Evolutionary conservation across 2,888 invertebrate genomes (phyloP).

Genomic region (Alviniconcha strummeri): DNA sequence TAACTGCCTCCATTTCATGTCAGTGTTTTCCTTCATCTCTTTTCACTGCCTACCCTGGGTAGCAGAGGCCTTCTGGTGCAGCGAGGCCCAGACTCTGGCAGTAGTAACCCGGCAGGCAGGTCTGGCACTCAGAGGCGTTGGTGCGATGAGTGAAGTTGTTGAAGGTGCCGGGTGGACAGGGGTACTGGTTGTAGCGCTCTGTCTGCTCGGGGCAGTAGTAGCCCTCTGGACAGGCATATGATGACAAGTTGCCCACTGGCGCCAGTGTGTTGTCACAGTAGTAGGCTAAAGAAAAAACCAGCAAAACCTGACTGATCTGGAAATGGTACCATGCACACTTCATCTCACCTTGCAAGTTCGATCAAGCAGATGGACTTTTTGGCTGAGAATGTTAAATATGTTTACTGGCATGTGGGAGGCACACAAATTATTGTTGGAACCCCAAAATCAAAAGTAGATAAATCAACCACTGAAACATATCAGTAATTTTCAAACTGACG

Average conservation of each 20-base stretch:
- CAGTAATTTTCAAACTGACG: too few relatives aligned
- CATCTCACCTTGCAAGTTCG: too few relatives aligned
- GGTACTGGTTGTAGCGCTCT: constrained; percentile 56
- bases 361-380: too few relatives aligned
- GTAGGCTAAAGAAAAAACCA: constrained; percentile 51
- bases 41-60: constrained; percentile 60
- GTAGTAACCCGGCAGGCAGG: constrained; percentile 67
- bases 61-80: constrained; percentile 67
- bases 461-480: too few relatives aligned
- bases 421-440: too few relatives aligned
- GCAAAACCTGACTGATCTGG: background rate
- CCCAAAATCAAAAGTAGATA: too few relatives aligned
- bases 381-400: too few relatives aligned
- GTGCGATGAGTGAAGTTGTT: constrained; percentile 61
- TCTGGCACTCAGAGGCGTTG: constrained; percentile 59
- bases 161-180: constrained; percentile 68
- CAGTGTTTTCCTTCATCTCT: too few relatives aligned
- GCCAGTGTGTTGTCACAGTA: constrained; percentile 63
- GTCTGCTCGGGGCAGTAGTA: constrained; percentile 64
- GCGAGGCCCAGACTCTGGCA: constrained; percentile 66
- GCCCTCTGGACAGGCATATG: constrained; percentile 60
- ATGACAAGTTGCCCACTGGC: constrained; percentile 55
- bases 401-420: too few relatives aligned
- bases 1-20: too few relatives aligned
- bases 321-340: too few relatives aligned